Evolutionary conservation across 2,113 vertebrate genomes (phyloP).

Genomic region (Chrysochloris asiatica): DNA sequence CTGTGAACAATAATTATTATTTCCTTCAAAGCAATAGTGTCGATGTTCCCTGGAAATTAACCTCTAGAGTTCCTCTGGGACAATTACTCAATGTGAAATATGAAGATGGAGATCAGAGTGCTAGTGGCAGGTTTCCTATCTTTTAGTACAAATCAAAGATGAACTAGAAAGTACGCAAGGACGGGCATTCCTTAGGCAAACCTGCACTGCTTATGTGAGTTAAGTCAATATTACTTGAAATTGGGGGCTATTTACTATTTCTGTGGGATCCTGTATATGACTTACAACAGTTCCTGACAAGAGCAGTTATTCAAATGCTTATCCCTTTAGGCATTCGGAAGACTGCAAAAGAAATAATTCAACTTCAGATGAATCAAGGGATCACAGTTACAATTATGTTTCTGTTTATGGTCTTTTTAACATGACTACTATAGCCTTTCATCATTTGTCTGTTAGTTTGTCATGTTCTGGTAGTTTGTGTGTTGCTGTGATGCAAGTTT

Average conservation of each 20-base stretch:
- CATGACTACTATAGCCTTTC: background rate
- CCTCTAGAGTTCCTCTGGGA: background rate
- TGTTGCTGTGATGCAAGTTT: no score
- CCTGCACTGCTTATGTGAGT: background rate
- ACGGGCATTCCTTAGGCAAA: conserved; percentile 30
- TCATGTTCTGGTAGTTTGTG: no score
- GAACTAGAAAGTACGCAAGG: background rate
- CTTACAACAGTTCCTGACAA: background rate
- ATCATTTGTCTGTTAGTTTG: no score
- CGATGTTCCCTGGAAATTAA: conserved; percentile 18
- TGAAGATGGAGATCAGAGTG: conserved; percentile 6
- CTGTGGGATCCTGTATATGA: background rate
- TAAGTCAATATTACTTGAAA: background rate
- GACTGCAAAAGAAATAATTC: background rate
- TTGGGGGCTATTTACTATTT: background rate
- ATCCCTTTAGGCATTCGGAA: background rate
- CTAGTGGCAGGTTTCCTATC: background rate
- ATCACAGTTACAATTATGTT: background rate
- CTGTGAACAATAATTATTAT: conserved; percentile 1
- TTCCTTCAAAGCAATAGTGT: conserved; percentile 9
- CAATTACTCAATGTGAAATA: conserved; percentile 34
- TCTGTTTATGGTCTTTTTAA: background rate
- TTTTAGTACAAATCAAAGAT: conserved; percentile 26
- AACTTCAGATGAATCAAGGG: background rate
- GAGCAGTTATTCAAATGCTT: background rate